Conservation (phyloP, 2,888 invertebrate species). For the Isoperla grammatica region DNA sequence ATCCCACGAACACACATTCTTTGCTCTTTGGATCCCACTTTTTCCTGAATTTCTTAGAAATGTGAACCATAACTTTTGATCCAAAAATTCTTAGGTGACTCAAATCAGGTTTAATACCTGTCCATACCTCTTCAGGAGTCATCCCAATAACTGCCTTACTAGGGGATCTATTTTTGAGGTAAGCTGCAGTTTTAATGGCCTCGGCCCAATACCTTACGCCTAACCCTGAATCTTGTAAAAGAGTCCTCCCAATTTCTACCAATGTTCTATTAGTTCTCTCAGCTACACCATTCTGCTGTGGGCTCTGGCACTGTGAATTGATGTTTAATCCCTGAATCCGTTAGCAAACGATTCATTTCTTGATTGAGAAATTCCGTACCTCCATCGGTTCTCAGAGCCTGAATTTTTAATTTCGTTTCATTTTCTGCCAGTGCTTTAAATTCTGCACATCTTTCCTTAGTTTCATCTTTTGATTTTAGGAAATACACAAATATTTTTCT, state of each 20-base stretch:
- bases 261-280: conserved; percentile 37
- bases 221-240: conserved; percentile 33
- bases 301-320: conserved; percentile 37
- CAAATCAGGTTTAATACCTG: conserved; percentile 37
- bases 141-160: conserved; percentile 24
- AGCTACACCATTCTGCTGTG: conserved; percentile 38
- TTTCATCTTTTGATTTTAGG: too few species aligned
- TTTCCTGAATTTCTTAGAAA: conserved; percentile 38
- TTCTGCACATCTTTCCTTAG: too few species aligned
- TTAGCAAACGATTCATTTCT: conserved; percentile 23
- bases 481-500: too few species aligned
- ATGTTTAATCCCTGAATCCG: conserved; percentile 36
- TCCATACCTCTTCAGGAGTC: conserved; percentile 40
- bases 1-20: conserved; percentile 39
- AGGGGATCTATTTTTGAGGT: too few species aligned
- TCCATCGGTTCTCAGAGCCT: too few species aligned
- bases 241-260: conserved; percentile 35
- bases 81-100: conserved; percentile 40
- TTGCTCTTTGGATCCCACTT: conserved; percentile 39
- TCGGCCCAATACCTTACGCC: conserved; percentile 18
- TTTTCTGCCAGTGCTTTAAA: too few species aligned
- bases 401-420: too few species aligned
- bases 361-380: too few species aligned
- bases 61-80: conserved; percentile 36
- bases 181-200: too few species aligned